phyloP scores from a whole-genome alignment of 2,113 vertebrate species.

The Sminthopsis crassicaudata region DNA sequence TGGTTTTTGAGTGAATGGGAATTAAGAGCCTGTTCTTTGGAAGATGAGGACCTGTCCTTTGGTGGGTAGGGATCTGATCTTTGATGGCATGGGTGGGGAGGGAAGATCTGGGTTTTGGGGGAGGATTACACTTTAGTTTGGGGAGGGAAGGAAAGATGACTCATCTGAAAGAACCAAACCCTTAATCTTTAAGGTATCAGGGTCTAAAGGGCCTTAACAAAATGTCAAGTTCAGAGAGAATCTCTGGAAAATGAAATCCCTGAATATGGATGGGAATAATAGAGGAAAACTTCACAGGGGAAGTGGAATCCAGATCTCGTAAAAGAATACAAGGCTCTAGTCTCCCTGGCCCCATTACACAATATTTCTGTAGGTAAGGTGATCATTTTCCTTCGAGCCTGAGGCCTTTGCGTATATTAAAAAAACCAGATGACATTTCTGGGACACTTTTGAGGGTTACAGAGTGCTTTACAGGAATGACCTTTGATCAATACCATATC shows the following conservation, averaged over 20 bases:
- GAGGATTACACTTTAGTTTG: background rate
- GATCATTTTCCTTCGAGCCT: background rate
- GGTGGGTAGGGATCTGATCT: too few species aligned
- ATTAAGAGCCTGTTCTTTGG: background rate
- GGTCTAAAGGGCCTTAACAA: background rate
- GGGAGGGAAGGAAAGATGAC: background rate
- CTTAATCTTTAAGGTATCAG: background rate
- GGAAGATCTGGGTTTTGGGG: background rate
- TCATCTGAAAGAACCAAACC: background rate
- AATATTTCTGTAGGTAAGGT: background rate
- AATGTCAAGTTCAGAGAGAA: background rate
- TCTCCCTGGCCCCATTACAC: background rate
- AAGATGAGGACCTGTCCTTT: too few species aligned
- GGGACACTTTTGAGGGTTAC: background rate
- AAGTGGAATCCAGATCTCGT: background rate
- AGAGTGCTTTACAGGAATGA: background rate
- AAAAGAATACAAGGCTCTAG: background rate
- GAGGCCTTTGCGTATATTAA: background rate
- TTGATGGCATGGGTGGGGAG: too few species aligned
- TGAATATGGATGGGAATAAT: background rate
- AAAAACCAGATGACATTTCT: background rate
- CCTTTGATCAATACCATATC: background rate
- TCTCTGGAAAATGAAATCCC: background rate
- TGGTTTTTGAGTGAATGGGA: too few species aligned
- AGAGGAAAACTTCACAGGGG: background rate